Conservation (phyloP, 2,113 vertebrate genomes). For the Pitta sordida region DNA sequence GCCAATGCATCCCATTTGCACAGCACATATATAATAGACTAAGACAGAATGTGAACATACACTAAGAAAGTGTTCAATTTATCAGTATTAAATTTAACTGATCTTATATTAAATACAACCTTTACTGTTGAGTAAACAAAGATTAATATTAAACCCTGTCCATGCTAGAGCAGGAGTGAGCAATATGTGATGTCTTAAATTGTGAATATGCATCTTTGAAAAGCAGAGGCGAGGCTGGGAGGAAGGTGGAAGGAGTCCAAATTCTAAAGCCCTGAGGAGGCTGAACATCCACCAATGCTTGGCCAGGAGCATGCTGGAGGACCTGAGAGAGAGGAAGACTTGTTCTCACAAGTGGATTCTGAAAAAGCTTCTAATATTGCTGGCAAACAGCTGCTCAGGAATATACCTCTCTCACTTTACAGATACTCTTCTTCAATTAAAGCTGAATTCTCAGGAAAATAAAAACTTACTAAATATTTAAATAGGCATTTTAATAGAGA, state of each 20-base stretch:
- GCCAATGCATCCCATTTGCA: not conserved
- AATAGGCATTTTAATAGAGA: not conserved
- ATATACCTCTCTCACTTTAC: not conserved
- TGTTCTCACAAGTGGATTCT: not conserved
- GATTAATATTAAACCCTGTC: not conserved
- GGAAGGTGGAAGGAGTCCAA: not conserved
- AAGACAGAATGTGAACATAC: not conserved
- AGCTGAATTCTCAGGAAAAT: not conserved
- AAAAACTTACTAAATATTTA: not conserved
- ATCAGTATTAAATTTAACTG: not conserved
- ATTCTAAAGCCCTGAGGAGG: not conserved
- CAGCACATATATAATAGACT: not conserved
- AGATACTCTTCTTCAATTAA: not conserved
- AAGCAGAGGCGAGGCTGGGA: rapidly evolving
- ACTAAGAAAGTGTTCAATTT: not conserved
- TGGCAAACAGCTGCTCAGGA: not conserved
- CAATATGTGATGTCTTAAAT: not conserved
- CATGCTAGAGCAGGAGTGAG: not conserved
- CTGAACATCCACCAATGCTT: not conserved
- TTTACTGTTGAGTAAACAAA: not conserved
- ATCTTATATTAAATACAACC: not conserved
- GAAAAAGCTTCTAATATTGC: not conserved
- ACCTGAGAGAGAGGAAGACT: not conserved
- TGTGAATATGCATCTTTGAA: not conserved
- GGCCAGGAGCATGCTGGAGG: not conserved